phyloP scores from a whole-genome alignment of 35 echinoderm and acorn worm genomes.

The Amphiura filiformis region DNA sequence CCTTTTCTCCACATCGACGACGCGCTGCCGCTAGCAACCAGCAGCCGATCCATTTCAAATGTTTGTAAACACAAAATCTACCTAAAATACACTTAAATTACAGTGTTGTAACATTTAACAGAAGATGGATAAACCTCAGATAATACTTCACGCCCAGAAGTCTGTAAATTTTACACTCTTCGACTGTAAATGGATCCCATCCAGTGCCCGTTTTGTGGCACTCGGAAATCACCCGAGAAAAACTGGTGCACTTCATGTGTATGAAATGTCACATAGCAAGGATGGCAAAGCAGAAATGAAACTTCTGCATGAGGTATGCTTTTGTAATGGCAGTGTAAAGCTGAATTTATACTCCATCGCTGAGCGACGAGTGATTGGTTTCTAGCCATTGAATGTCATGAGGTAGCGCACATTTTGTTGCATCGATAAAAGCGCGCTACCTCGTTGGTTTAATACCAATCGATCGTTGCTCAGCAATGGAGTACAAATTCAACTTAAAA shows the following conservation, averaged over 20 bases:
- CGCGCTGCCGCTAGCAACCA: neutral
- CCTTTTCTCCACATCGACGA: neutral
- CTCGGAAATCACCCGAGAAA: constrained; percentile 86
- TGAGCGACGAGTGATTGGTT: too few relatives aligned
- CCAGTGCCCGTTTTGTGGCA: constrained; percentile 96
- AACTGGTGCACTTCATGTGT: constrained; percentile 89
- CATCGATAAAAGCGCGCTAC: too few relatives aligned
- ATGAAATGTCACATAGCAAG: constrained; percentile 54
- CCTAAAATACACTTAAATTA: too few relatives aligned
- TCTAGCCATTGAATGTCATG: neutral
- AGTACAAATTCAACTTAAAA: too few relatives aligned
- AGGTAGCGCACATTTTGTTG: too few relatives aligned
- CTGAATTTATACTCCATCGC: too few relatives aligned
- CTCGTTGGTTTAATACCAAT: too few relatives aligned
- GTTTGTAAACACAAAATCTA: too few relatives aligned
- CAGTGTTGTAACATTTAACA: too few relatives aligned
- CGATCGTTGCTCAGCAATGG: too few relatives aligned
- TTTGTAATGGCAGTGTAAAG: too few relatives aligned
- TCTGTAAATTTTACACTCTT: constrained; percentile 82
- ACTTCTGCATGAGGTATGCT: constrained; percentile 60
- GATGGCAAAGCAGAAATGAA: constrained; percentile 57
- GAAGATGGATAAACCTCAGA: constrained; percentile 85
- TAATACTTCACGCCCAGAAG: constrained; percentile 76
- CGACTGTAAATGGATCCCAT: constrained; percentile 89
- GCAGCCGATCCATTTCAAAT: neutral